Evolutionary conservation across 2,113 vertebrate genomes (phyloP).

Genomic region (Neotragus pygmaeus): DNA sequence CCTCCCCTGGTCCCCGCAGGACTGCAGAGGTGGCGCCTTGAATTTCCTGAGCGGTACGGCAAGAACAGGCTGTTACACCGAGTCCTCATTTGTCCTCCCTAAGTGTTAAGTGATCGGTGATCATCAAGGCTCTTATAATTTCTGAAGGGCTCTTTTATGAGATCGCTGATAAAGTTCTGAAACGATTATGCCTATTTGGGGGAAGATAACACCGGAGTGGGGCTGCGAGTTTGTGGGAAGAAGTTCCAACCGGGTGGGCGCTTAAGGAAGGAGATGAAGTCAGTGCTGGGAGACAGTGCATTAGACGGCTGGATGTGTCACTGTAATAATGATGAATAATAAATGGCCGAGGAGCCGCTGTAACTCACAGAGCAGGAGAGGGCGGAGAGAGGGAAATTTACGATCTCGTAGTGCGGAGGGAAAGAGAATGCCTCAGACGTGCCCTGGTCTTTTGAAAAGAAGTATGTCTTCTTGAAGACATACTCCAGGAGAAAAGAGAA

Average conservation of each 20-base stretch:
- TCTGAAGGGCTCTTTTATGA: conserved; percentile 23
- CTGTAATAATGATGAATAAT: conserved; percentile 28
- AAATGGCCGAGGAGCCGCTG: background rate
- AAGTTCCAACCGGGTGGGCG: background rate
- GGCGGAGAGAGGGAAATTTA: background rate
- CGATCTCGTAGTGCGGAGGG: background rate
- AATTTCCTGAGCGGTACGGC: fast-evolving
- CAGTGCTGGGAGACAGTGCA: background rate
- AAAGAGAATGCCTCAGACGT: background rate
- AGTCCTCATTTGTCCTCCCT: background rate
- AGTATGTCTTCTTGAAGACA: background rate
- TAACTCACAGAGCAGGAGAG: background rate
- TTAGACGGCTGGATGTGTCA: background rate
- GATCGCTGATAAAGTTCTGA: conserved; percentile 5
- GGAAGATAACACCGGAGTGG: background rate
- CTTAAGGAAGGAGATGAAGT: background rate
- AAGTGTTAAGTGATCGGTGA: background rate
- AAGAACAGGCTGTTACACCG: background rate
- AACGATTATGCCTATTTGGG: background rate
- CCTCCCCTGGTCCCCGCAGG: fast-evolving
- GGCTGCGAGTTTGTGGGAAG: conserved; percentile 20
- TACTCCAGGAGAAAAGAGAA: background rate
- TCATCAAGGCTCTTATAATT: background rate
- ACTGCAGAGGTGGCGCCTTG: fast-evolving
- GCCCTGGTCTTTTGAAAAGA: background rate